Conservation (phyloP, 2,888 invertebrate genomes). For the Ecliptopera silaceata region DNA sequence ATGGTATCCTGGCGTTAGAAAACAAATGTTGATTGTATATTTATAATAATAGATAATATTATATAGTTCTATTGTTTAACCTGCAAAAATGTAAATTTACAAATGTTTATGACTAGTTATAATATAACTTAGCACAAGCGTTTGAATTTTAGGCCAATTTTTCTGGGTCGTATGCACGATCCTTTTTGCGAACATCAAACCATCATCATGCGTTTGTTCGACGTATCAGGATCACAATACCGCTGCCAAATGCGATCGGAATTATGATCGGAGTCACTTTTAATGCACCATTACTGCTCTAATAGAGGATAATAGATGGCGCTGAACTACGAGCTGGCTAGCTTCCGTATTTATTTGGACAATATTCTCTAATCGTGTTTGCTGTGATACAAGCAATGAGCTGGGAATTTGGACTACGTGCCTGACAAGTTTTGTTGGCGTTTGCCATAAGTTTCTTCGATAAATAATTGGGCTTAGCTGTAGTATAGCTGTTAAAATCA, state of each 20-base stretch:
- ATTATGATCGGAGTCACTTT: constrained; percentile 72
- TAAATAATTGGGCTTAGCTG: no score
- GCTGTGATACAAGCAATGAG: background rate
- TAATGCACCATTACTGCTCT: constrained; percentile 65
- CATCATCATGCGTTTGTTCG: constrained; percentile 74
- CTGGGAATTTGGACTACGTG: background rate
- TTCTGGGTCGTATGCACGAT: constrained; percentile 14
- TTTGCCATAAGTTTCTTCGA: background rate
- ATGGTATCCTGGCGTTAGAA: no score
- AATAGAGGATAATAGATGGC: constrained; percentile 59
- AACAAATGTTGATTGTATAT: no score
- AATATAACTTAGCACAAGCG: no score
- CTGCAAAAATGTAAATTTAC: no score
- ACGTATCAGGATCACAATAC: constrained; percentile 77
- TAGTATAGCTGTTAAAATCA: no score
- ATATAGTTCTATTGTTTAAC: no score
- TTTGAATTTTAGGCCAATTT: background rate
- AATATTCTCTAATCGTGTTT: constrained; percentile 17
- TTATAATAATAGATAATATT: no score
- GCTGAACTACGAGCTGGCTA: constrained; percentile 54
- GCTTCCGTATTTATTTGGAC: constrained; percentile 46
- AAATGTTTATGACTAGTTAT: no score
- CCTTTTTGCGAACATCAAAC: constrained; percentile 34
- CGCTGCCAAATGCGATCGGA: constrained; percentile 74
- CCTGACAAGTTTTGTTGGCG: background rate